These are phyloP conservation scores for Thalassaphorura encarpata DNA, from an alignment of 1,140 invertebrate genomes.

Conservation along the genomic window DNA sequence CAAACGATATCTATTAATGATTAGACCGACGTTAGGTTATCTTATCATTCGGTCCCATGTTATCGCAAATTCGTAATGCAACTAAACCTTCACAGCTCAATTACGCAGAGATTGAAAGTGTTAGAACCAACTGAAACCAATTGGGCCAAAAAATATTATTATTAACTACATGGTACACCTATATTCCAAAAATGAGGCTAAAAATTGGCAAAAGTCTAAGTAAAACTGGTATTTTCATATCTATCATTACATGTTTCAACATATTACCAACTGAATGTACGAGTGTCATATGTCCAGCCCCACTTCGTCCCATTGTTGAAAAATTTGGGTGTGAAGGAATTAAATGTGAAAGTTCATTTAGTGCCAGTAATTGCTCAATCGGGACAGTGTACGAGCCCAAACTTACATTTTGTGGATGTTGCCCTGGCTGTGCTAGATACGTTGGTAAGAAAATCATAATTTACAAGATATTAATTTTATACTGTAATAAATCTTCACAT, in stretches of 20 bases:
- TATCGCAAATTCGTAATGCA: no score
- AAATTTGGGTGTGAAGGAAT: conserved; percentile 12
- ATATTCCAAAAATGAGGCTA: no score
- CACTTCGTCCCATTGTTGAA: background rate
- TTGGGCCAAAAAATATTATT: no score
- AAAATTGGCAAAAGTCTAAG: no score
- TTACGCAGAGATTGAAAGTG: no score
- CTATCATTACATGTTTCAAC: background rate
- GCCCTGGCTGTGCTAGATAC: conserved; percentile 23
- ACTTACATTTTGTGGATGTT: conserved; percentile 21
- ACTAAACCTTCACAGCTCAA: no score
- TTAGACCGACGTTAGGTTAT: no score
- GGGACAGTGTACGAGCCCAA: conserved; percentile 6
- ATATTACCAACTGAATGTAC: background rate
- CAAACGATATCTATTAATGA: no score
- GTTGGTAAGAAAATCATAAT: background rate
- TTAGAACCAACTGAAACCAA: no score
- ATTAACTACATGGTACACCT: no score
- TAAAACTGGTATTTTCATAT: background rate
- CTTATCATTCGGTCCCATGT: no score
- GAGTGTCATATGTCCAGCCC: no score
- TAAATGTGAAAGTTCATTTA: conserved; percentile 9
- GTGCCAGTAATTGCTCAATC: conserved; percentile 4
- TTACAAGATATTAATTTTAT: background rate
- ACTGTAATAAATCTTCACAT: background rate